phyloP scores from a whole-genome alignment of 2,888 invertebrate species.

The Eustalomyia histrio region DNA sequence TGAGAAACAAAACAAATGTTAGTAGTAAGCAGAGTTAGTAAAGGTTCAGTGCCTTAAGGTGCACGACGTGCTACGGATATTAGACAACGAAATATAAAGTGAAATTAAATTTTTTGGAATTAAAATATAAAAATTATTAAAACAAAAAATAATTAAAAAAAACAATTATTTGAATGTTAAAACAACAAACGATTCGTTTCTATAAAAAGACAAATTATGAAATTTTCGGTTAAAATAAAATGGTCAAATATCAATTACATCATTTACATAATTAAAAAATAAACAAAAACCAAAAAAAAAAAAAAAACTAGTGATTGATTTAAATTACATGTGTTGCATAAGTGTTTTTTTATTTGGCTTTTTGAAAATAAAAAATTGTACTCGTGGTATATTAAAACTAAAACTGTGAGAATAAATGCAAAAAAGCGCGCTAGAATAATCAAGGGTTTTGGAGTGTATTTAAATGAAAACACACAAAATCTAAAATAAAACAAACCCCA shows the following conservation, averaged over 20 bases:
- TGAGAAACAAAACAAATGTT: conserved; percentile 52
- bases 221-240: conserved; percentile 17
- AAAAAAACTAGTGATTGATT: conserved; percentile 53
- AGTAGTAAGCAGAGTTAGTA: conserved; percentile 50
- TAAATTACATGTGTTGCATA: conserved; percentile 63
- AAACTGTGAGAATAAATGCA: conserved; percentile 47
- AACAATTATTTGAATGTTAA: neutral
- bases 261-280: conserved; percentile 26
- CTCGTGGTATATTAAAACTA: conserved; percentile 37
- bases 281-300: conserved; percentile 14
- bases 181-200: conserved; percentile 23
- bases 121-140: too few species aligned
- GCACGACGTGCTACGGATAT: conserved; percentile 57
- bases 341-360: conserved; percentile 49
- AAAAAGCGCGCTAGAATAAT: conserved; percentile 62
- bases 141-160: too few species aligned
- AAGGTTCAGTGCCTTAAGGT: conserved; percentile 62
- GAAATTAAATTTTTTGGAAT: neutral
- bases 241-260: conserved; percentile 17
- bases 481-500: conserved; percentile 12
- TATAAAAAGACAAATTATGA: neutral
- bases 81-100: conserved; percentile 23
- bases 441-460: conserved; percentile 49
- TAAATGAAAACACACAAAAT: conserved; percentile 39
- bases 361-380: conserved; percentile 29